These are phyloP conservation scores for Lepidurus couesii DNA, from an alignment of 1,140 invertebrate species.

Conservation along the genomic window DNA sequence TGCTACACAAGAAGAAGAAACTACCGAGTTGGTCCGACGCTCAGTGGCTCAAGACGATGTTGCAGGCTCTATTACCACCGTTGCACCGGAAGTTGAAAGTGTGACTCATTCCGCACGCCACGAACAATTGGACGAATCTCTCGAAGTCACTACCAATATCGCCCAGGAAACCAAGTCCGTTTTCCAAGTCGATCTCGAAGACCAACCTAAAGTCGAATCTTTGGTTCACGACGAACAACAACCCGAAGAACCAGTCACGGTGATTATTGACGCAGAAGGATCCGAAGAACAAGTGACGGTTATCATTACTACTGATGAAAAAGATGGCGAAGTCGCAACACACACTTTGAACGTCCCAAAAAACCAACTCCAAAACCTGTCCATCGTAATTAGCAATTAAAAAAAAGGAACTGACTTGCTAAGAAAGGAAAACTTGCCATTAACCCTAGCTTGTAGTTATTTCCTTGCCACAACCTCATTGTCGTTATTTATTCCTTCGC, in stretches of 20 bases:
- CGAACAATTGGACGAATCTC: neutral
- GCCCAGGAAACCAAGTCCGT: neutral
- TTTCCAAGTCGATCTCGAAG: neutral
- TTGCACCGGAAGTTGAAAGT: neutral
- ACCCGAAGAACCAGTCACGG: neutral
- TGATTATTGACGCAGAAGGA: neutral
- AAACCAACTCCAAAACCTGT: neutral
- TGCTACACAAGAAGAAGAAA: neutral
- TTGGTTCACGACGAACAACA: neutral
- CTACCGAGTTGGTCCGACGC: neutral
- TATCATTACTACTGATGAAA: neutral
- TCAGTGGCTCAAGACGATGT: neutral
- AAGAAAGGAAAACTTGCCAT: neutral
- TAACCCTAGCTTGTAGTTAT: neutral
- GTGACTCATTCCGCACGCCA: neutral
- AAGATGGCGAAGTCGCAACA: slow-evolving; percentile 4
- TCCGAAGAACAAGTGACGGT: neutral
- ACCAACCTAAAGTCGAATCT: neutral
- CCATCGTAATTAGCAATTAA: neutral
- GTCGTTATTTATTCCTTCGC: slow-evolving; percentile 6
- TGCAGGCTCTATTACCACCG: neutral
- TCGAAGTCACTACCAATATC: neutral
- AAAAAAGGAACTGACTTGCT: neutral
- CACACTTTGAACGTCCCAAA: slow-evolving; percentile 1
- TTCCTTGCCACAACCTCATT: slow-evolving; percentile 15